Evolutionary conservation across 2,113 vertebrate species (phyloP).

Genomic region (Brachypteracias leptosomus): DNA sequence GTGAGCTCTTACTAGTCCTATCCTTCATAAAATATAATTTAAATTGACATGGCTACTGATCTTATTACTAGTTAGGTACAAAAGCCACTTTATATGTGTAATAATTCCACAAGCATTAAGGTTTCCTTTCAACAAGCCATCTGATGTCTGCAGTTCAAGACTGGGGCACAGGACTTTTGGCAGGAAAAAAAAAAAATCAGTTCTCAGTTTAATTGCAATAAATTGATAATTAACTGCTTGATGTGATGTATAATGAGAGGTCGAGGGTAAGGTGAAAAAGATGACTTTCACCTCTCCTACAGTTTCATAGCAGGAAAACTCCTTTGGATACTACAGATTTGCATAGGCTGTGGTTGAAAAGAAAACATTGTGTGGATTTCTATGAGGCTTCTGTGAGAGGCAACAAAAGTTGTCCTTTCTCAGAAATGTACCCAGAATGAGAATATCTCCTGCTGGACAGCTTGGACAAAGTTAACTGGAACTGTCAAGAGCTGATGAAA

Average conservation of each 20-base stretch:
- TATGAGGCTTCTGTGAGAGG: conserved; percentile 38
- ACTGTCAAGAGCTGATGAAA: conserved; percentile 48
- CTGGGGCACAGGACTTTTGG: background rate
- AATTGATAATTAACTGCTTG: background rate
- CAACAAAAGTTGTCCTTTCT: conserved; percentile 49
- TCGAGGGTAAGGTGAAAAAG: background rate
- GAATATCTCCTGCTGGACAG: conserved; percentile 30
- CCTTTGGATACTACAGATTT: background rate
- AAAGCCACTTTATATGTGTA: background rate
- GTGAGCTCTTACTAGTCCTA: background rate
- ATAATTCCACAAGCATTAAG: background rate
- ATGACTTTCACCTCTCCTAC: background rate
- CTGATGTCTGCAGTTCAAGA: background rate
- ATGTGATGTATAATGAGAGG: background rate
- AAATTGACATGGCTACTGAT: background rate
- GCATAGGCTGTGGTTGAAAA: background rate
- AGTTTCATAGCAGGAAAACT: background rate
- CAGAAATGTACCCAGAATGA: conserved; percentile 46
- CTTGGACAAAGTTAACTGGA: conserved; percentile 74
- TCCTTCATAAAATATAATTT: conserved; percentile 14
- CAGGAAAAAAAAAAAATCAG: background rate
- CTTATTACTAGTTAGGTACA: background rate
- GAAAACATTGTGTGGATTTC: conserved; percentile 32
- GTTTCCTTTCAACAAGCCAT: background rate
- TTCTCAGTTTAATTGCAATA: background rate